Conservation (phyloP, 2,888 invertebrate genomes). For the Calephelis perditalis region DNA sequence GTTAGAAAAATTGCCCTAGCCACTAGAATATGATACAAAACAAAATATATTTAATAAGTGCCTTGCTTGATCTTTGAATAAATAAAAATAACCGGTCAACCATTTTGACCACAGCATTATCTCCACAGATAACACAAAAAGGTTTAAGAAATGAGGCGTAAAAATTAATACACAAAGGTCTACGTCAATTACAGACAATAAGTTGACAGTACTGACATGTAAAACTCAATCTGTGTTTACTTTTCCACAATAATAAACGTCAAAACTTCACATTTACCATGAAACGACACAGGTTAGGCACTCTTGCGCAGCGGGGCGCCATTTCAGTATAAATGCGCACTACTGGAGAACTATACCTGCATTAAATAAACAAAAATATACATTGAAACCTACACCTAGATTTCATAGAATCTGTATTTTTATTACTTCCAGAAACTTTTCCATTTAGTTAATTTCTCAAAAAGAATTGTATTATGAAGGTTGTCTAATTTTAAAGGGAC, state of each 20-base stretch:
- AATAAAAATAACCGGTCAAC: neutral
- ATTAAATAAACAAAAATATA: neutral
- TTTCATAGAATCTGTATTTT: too few relatives aligned
- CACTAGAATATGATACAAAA: too few relatives aligned
- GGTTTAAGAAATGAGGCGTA: constrained; percentile 13
- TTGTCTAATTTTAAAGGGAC: too few relatives aligned
- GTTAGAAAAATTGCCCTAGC: too few relatives aligned
- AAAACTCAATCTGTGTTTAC: constrained; percentile 35
- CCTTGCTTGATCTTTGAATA: too few relatives aligned
- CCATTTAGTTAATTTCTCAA: too few relatives aligned
- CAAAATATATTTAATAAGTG: too few relatives aligned
- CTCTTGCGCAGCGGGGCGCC: constrained; percentile 32
- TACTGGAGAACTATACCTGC: too few relatives aligned
- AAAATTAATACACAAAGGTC: constrained; percentile 13
- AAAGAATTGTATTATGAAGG: too few relatives aligned
- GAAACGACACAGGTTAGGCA: constrained; percentile 27
- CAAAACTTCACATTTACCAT: constrained; percentile 35
- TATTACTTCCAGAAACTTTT: too few relatives aligned
- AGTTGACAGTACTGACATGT: constrained; percentile 29
- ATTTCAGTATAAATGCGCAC: constrained; percentile 15
- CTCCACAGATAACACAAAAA: constrained; percentile 12
- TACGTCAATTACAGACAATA: constrained; percentile 16
- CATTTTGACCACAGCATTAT: neutral
- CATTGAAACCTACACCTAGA: neutral
- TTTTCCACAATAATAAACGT: constrained; percentile 37